Evolutionary conservation across 1,140 invertebrate genomes (phyloP).

Genomic region (Cydia pomonella): DNA sequence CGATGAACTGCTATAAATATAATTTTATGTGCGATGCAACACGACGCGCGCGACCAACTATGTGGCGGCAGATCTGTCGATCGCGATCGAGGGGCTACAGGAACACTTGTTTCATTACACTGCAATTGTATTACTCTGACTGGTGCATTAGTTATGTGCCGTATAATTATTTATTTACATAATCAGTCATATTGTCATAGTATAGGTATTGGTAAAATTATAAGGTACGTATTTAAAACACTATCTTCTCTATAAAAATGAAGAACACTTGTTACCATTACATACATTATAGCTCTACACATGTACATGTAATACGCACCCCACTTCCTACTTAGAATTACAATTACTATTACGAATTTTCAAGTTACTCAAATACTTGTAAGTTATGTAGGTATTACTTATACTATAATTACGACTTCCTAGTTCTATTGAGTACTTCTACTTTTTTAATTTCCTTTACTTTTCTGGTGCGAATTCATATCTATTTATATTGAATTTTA

Average conservation of each 20-base stretch:
- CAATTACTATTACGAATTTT: too few species aligned
- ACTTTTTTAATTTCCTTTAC: too few species aligned
- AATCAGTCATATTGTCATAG: background rate
- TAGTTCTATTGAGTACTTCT: too few species aligned
- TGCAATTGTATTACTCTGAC: slow-evolving; percentile 8
- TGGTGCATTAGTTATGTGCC: background rate
- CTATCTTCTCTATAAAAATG: background rate
- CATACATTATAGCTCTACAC: too few species aligned
- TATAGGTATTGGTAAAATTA: too few species aligned
- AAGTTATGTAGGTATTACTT: background rate
- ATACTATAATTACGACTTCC: too few species aligned
- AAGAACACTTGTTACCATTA: too few species aligned
- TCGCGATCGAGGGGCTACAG: slow-evolving; percentile 34
- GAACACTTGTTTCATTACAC: slow-evolving; percentile 30
- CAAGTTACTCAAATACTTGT: too few species aligned
- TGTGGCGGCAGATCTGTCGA: slow-evolving; percentile 51
- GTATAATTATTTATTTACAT: background rate
- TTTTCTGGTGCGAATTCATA: too few species aligned
- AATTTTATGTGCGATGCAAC: slow-evolving; percentile 63
- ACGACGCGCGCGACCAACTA: slow-evolving; percentile 43
- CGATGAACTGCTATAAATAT: slow-evolving; percentile 78
- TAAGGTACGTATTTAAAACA: background rate
- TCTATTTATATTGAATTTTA: too few species aligned
- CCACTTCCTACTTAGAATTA: too few species aligned
- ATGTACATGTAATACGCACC: too few species aligned